Base-by-base conservation (phyloP, 2,113 vertebrate genomes). In the Paralichthys olivaceus region DNA sequence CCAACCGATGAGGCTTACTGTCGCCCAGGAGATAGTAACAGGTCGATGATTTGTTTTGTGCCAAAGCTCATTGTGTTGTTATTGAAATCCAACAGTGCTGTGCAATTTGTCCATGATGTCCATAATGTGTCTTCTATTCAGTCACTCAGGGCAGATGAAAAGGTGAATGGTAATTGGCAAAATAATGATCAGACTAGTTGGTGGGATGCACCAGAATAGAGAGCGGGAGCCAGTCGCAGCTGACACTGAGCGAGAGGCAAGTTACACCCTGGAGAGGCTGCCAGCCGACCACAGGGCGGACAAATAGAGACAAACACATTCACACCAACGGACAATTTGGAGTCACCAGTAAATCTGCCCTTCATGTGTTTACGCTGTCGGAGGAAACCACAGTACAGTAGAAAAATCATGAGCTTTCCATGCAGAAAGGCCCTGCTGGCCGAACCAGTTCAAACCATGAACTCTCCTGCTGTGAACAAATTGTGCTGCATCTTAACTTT, bases 51-150 rank as follows among this genome's bases (percentile, higher is more conserved):
- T 64, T 72, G 54, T 22, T 73, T 64, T 47, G 45, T 49, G 45
- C 45, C 15, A 49, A 49, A 5, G 45, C 45, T 49, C 45, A 19
- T 47, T 47, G 17, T 47, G 45, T 23, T 43, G 26, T 26, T 6
- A 45, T 62, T 68, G 58, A 25, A 54, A 29, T 58, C 22, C 58
- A 26, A 72, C 17, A 28, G 34, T 37, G 51, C 13, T 1, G n/a
- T 6, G 34, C 20, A 64, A 49, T 57, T 57, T 63, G 60, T 72
- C 62, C 19, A 70, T 28, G 66, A 64, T 70, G 53, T 26, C 32
- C 34, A 9, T 14, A 63, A 68, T 59, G 68, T 55, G 2, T 45
- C 23, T 70, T 45, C 45, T 56, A 11, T 22, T 67, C 63, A 54
- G 22, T 66, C 26, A 37, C 19, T 51, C 49, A 9, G 45, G 7